These are phyloP conservation scores for Scomber colias DNA, from an alignment of 2,113 vertebrate species.

Conservation along the genomic window DNA sequence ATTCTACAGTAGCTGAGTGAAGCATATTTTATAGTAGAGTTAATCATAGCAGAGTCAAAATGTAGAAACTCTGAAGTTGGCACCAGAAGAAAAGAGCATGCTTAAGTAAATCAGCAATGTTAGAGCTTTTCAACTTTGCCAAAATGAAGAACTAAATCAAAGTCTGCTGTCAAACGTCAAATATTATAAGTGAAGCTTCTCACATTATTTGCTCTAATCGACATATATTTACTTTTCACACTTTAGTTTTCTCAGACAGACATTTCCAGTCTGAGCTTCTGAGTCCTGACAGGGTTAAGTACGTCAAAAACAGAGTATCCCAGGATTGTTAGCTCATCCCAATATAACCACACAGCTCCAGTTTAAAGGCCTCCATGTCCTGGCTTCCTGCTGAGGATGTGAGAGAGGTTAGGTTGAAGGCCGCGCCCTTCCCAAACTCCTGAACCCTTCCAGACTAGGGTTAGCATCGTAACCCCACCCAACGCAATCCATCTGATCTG, in stretches of 20 bases:
- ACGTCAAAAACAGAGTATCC: neutral
- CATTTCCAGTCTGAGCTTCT: neutral
- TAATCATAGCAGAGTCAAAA: too few species aligned
- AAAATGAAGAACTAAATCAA: too few species aligned
- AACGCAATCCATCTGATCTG: conserved; percentile 10
- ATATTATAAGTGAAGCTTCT: neutral
- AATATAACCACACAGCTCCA: conserved; percentile 13
- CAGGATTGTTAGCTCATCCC: conserved; percentile 1
- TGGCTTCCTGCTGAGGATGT: conserved; percentile 2
- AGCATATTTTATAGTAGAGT: too few species aligned
- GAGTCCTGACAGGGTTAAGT: conserved; percentile 28
- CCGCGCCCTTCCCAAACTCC: conserved; percentile 20
- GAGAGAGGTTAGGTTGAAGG: conserved; percentile 25
- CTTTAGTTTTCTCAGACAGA: neutral
- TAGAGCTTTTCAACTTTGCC: too few species aligned
- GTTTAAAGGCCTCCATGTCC: neutral
- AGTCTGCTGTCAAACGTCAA: neutral
- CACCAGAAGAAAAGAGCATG: too few species aligned
- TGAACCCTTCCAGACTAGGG: conserved; percentile 14
- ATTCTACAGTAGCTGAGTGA: too few species aligned
- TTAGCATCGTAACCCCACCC: conserved; percentile 29
- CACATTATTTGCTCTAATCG: neutral
- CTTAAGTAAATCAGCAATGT: too few species aligned
- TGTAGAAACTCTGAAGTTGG: too few species aligned
- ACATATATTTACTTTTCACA: neutral